Percentiles rank a stretch among this genome's conserved stretches.
Conservation (phyloP, 2,797 vertebrate species). For the Rhynchotus rufescens region DNA sequence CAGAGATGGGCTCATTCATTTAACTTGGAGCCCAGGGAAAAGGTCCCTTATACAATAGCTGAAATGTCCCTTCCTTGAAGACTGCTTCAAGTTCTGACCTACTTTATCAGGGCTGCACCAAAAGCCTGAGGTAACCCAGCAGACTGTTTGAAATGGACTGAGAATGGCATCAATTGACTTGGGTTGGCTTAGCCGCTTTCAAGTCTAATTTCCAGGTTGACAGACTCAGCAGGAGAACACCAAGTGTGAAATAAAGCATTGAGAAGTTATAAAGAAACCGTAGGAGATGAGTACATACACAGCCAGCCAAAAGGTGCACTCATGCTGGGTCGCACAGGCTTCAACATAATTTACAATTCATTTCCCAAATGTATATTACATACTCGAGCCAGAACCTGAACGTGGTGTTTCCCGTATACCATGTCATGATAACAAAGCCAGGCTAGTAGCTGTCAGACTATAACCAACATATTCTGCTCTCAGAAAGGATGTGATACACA, state of each 20-base stretch:
- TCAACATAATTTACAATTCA: background rate
- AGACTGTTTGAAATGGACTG: background rate
- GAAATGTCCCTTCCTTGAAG: background rate
- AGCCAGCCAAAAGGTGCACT: background rate
- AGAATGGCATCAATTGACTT: background rate
- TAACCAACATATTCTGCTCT: background rate
- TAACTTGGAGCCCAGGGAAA: background rate
- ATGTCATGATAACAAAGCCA: background rate
- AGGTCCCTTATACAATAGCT: background rate
- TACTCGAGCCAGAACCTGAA: background rate
- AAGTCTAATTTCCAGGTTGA: slow-evolving; percentile 7
- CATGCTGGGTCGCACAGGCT: background rate
- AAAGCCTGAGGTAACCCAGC: background rate
- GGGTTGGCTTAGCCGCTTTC: background rate
- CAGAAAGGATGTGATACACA: background rate
- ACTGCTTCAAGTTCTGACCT: background rate
- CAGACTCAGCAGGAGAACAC: background rate
- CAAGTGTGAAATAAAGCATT: background rate
- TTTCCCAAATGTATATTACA: background rate
- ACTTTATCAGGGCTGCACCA: background rate
- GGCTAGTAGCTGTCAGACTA: background rate
- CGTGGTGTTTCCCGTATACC: background rate
- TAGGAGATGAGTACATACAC: background rate
- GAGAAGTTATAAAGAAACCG: background rate
- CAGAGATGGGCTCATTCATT: background rate